Evolutionary conservation across 2,888 invertebrate genomes (phyloP).

Genomic region (Iphiclides podalirius): DNA sequence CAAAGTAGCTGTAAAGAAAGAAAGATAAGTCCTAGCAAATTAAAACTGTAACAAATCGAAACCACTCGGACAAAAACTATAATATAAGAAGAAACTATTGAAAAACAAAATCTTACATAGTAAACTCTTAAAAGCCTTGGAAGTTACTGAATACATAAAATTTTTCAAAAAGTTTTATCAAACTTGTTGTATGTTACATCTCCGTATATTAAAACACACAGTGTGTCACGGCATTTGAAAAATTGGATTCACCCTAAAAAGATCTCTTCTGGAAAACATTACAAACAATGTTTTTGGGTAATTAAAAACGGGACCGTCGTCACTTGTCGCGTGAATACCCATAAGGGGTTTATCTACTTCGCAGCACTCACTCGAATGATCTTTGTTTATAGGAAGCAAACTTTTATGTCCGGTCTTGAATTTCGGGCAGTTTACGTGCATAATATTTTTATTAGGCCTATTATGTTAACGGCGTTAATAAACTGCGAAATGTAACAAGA

Average conservation of each 20-base stretch:
- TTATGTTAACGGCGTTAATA: conserved; percentile 53
- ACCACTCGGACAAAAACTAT: too few species aligned
- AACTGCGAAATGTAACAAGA: conserved; percentile 47
- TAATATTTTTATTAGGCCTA: conserved; percentile 46
- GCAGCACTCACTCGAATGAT: conserved; percentile 53
- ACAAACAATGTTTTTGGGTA: conserved; percentile 64
- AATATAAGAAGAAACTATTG: too few species aligned
- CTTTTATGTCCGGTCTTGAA: conserved; percentile 36
- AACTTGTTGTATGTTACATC: too few species aligned
- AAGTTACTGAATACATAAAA: too few species aligned
- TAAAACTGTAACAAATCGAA: too few species aligned
- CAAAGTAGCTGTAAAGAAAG: too few species aligned
- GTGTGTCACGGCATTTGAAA: background rate
- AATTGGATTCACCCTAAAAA: conserved; percentile 36
- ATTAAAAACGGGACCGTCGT: conserved; percentile 80
- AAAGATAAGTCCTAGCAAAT: too few species aligned
- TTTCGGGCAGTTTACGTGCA: conserved; percentile 28
- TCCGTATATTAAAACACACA: too few species aligned
- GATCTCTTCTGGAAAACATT: conserved; percentile 57
- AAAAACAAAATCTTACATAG: too few species aligned
- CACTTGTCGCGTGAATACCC: conserved; percentile 64
- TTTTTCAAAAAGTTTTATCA: too few species aligned
- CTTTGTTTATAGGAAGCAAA: conserved; percentile 65
- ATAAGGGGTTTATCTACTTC: conserved; percentile 73
- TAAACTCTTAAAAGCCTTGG: too few species aligned